Percentiles rank a stretch among this genome's conserved stretches.
Conservation (phyloP, 2,113 vertebrate genomes). For the Brachypteracias leptosomus region DNA sequence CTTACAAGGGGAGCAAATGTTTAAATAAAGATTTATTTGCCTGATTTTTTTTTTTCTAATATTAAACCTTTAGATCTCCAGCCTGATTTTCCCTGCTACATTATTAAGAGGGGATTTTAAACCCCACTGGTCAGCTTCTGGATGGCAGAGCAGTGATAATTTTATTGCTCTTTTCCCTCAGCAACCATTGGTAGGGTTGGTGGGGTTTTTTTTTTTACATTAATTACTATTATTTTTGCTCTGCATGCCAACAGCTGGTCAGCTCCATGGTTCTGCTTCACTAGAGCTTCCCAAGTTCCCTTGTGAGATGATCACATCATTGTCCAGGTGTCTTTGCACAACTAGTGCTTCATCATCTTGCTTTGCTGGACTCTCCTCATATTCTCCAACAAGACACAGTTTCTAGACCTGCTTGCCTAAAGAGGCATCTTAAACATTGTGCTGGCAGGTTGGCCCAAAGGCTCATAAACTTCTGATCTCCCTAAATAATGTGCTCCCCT, state of each 20-base stretch:
- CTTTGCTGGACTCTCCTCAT: background rate
- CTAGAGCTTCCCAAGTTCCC: background rate
- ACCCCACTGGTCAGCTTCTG: background rate
- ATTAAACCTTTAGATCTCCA: background rate
- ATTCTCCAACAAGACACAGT: background rate
- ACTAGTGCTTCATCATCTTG: background rate
- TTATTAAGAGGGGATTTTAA: constrained; percentile 48
- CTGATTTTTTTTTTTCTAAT: background rate
- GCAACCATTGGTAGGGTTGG: background rate
- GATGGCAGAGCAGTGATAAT: background rate
- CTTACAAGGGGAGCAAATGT: background rate
- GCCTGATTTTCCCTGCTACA: background rate
- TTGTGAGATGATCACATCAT: background rate
- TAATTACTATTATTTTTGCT: background rate
- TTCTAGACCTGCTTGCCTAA: background rate
- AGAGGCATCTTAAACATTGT: background rate
- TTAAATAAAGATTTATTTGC: constrained; percentile 7
- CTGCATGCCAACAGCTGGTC: background rate
- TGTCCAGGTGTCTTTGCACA: background rate
- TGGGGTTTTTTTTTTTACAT: background rate
- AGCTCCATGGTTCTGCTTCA: background rate
- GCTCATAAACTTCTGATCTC: background rate
- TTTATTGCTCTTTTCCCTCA: background rate
- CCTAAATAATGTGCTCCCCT: too few relatives aligned
- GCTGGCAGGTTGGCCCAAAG: background rate